phyloP scores from a whole-genome alignment of 2,113 vertebrate genomes.

The Oryzias curvinotus region DNA sequence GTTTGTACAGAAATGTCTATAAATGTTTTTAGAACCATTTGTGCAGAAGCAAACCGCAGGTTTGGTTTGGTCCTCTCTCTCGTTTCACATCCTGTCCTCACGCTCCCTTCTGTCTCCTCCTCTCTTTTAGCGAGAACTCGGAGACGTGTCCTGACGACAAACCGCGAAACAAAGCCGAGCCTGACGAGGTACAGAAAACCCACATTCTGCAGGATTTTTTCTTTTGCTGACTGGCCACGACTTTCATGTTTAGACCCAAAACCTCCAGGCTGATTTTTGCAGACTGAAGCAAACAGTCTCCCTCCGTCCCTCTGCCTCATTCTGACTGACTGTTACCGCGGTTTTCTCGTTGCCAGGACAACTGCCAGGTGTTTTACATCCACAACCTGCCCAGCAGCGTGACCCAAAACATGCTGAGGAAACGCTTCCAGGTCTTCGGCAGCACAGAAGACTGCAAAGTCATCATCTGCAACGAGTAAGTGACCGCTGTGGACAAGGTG shows the following conservation, averaged over 20 bases:
- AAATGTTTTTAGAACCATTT: no score
- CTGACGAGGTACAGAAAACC: conserved; percentile 60
- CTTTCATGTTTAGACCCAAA: not conserved
- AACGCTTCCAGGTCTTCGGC: conserved; percentile 92
- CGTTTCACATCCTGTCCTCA: not conserved
- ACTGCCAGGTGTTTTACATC: conserved; percentile 93
- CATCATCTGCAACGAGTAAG: conserved; percentile 85
- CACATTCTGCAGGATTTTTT: not conserved
- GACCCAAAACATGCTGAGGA: conserved; percentile 91
- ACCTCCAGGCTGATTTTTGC: not conserved
- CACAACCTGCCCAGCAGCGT: conserved; percentile 91
- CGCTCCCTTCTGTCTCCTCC: conserved; percentile 21
- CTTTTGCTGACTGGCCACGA: not conserved
- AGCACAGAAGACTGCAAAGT: conserved; percentile 92
- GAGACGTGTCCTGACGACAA: conserved; percentile 79
- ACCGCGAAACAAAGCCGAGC: conserved; percentile 87
- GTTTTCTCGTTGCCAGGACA: conserved; percentile 82
- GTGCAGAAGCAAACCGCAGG: no score
- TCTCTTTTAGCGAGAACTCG: conserved; percentile 83
- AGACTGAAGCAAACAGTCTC: not conserved
- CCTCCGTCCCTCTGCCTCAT: conserved; percentile 19
- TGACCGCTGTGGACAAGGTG: not conserved
- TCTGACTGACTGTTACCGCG: conserved; percentile 65
- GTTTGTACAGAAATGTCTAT: no score
- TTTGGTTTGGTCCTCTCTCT: no score